These are phyloP conservation scores for Doris montereyensis DNA, from an alignment of 2,888 invertebrate genomes.

Conservation along the genomic window DNA sequence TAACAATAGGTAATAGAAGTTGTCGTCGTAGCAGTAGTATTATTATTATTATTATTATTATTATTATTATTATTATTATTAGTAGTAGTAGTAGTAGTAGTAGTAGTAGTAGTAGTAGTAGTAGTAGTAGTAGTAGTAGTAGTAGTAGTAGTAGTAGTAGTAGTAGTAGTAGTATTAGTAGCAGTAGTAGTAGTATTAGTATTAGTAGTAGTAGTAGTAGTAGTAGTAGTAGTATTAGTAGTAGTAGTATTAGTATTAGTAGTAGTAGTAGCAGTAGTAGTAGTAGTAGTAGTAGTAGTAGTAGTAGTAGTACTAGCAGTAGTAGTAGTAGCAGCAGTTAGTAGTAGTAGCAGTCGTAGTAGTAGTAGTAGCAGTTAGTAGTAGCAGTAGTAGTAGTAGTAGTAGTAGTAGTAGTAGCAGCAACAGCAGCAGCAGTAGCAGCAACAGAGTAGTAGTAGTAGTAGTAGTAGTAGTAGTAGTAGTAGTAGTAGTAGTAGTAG, in stretches of 20 bases:
- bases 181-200: neutral
- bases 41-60: too few species aligned
- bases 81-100: neutral
- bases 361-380: neutral
- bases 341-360: neutral
- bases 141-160: slow-evolving; percentile 14
- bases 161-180: slow-evolving; percentile 6
- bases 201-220: slow-evolving; percentile 15
- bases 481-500: slow-evolving; percentile 14
- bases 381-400: neutral
- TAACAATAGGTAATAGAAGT: too few species aligned
- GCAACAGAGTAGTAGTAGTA: slow-evolving; percentile 7
- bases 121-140: slow-evolving; percentile 11
- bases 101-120: slow-evolving; percentile 14
- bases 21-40: too few species aligned
- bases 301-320: neutral
- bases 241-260: slow-evolving; percentile 15
- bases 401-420: neutral
- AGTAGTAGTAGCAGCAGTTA: neutral
- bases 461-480: slow-evolving; percentile 14
- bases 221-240: slow-evolving; percentile 10
- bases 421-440: slow-evolving; percentile 19
- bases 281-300: neutral
- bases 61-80: neutral
- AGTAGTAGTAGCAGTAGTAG: slow-evolving; percentile 10